Conservation (phyloP, 2,113 vertebrate species). For the Talpa occidentalis region DNA sequence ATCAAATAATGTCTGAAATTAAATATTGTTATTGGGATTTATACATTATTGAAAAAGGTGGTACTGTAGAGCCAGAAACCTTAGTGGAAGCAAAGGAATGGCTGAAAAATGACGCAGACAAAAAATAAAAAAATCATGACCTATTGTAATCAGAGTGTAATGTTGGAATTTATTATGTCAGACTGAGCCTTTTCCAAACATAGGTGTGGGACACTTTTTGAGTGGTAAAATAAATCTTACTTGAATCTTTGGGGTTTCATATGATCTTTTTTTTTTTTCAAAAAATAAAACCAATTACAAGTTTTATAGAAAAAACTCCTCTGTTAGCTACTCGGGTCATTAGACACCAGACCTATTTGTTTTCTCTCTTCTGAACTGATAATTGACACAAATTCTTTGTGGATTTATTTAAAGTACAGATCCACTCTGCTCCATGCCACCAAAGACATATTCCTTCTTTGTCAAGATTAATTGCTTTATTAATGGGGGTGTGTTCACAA, state of each 20-base stretch:
- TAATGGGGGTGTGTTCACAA: neutral
- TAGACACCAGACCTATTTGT: constrained; percentile 18
- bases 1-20: constrained; percentile 9
- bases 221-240: constrained; percentile 16
- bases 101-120: too few species aligned
- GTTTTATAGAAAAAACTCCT: neutral
- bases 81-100: too few species aligned
- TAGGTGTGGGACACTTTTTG: neutral
- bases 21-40: neutral
- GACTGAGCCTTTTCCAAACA: too few species aligned
- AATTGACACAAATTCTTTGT: constrained; percentile 5
- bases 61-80: too few species aligned
- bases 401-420: constrained; percentile 26
- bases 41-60: neutral
- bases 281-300: constrained; percentile 18
- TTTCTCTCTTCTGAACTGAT: neutral
- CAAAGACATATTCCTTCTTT: neutral
- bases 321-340: neutral
- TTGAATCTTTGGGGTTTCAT: neutral
- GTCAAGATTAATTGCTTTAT: neutral
- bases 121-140: too few species aligned
- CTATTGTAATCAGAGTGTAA: too few species aligned
- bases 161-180: too few species aligned
- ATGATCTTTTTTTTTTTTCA: neutral
- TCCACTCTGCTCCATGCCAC: too few species aligned